Evolutionary conservation across 2,797 vertebrate species (phyloP).

Genomic region (Darevskia nairensis): DNA sequence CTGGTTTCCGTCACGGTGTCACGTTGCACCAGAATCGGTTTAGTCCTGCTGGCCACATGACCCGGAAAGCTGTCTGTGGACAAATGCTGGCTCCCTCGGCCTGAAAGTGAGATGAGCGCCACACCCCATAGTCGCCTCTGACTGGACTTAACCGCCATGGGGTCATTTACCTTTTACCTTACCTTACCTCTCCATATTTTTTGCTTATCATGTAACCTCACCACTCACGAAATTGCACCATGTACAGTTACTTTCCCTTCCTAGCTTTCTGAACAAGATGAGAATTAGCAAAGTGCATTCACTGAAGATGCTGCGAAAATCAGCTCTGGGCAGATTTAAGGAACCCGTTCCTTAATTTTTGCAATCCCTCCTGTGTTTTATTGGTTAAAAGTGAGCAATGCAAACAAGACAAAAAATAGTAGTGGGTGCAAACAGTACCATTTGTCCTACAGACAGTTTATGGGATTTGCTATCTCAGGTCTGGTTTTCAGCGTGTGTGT

Average conservation of each 20-base stretch:
- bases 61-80: no score
- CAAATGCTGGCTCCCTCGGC: no score
- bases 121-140: no score
- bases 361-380: slow-evolving; percentile 18
- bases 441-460: slow-evolving; percentile 45
- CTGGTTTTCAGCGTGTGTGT: slow-evolving; percentile 16
- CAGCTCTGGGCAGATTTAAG: not conserved
- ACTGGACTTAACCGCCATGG: no score
- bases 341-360: not conserved
- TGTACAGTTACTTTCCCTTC: not conserved
- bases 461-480: slow-evolving; percentile 52
- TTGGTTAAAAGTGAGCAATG: slow-evolving; percentile 9
- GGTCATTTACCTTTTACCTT: no score
- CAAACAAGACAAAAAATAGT: slow-evolving; percentile 53
- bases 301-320: slow-evolving; percentile 1
- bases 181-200: not conserved
- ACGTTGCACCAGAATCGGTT: no score
- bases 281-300: slow-evolving; percentile 22
- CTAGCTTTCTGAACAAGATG: not conserved
- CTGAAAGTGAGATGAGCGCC: no score
- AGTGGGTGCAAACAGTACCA: slow-evolving; percentile 31
- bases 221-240: not conserved
- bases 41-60: no score
- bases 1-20: no score
- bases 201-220: not conserved